These are phyloP conservation scores for Helicoverpa armigera DNA, from an alignment of 1,140 invertebrate species.

Conservation along the genomic window DNA sequence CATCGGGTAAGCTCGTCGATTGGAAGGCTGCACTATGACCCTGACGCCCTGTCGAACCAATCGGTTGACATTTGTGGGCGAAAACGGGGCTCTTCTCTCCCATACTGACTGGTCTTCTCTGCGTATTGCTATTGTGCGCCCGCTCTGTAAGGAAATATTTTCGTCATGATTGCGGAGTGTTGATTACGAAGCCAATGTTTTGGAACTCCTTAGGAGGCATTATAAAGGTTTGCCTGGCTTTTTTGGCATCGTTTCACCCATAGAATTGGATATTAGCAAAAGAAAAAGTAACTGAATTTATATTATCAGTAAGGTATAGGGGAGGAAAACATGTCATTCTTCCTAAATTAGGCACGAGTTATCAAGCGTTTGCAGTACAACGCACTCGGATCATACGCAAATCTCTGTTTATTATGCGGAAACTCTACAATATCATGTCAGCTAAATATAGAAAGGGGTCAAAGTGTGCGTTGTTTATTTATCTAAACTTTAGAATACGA, in stretches of 20 bases:
- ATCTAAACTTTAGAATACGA: background rate
- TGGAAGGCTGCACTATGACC: slow-evolving; percentile 99
- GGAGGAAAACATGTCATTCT: no score
- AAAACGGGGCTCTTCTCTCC: slow-evolving; percentile 98
- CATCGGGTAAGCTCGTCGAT: slow-evolving; percentile 98
- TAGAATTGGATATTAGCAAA: no score
- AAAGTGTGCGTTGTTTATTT: slow-evolving; percentile 8
- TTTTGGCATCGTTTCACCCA: no score
- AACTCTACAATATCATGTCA: slow-evolving; percentile 1
- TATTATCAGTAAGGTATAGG: no score
- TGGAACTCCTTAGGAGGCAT: no score
- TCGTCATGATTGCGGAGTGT: no score
- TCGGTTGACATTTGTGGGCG: slow-evolving; percentile 96
- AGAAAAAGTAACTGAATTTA: no score
- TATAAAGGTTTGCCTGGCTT: no score
- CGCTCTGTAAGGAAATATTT: slow-evolving; percentile 67
- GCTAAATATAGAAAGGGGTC: slow-evolving; percentile 34
- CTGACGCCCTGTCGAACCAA: slow-evolving; percentile 95
- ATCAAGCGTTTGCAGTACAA: background rate
- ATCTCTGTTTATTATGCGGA: slow-evolving; percentile 12
- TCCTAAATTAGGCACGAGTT: background rate
- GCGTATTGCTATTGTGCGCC: slow-evolving; percentile 93
- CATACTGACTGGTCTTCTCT: slow-evolving; percentile 99
- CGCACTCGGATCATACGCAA: slow-evolving; percentile 8
- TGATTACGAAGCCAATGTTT: no score